Evolutionary conservation across 1,140 invertebrate genomes (phyloP).

Genomic region (Nephila pilipes): DNA sequence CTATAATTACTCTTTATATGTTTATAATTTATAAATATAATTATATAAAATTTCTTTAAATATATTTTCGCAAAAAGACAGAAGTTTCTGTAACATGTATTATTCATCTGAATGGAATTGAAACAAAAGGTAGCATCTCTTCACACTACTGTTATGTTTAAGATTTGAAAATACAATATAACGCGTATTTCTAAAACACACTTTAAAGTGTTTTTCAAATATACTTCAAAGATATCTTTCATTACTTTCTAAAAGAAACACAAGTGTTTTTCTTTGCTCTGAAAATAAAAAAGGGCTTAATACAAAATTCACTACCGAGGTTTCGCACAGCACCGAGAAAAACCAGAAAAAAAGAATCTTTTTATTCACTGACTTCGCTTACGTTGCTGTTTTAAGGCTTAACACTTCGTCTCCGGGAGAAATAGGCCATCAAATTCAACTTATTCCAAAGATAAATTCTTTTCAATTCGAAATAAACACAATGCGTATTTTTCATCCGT

Average conservation of each 20-base stretch:
- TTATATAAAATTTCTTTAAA: no score
- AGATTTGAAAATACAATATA: no score
- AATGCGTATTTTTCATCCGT: constrained; percentile 11
- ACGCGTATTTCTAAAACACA: no score
- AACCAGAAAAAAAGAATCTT: background rate
- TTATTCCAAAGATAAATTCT: constrained; percentile 51
- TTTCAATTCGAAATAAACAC: constrained; percentile 60
- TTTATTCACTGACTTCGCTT: constrained; percentile 12
- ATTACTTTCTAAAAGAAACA: background rate
- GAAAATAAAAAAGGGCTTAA: background rate
- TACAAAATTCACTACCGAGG: background rate
- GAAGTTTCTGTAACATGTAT: no score
- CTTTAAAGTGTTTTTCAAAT: no score
- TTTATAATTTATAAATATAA: no score
- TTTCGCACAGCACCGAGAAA: background rate
- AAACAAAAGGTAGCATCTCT: no score
- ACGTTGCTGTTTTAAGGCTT: constrained; percentile 38
- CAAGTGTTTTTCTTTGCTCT: background rate
- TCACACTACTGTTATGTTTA: no score
- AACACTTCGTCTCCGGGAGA: constrained; percentile 27
- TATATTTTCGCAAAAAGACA: no score
- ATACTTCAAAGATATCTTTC: background rate
- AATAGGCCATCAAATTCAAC: constrained; percentile 58
- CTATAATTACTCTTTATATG: no score
- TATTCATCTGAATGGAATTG: no score